phyloP scores from a whole-genome alignment of 2,113 vertebrate species.

The Murina feae region DNA sequence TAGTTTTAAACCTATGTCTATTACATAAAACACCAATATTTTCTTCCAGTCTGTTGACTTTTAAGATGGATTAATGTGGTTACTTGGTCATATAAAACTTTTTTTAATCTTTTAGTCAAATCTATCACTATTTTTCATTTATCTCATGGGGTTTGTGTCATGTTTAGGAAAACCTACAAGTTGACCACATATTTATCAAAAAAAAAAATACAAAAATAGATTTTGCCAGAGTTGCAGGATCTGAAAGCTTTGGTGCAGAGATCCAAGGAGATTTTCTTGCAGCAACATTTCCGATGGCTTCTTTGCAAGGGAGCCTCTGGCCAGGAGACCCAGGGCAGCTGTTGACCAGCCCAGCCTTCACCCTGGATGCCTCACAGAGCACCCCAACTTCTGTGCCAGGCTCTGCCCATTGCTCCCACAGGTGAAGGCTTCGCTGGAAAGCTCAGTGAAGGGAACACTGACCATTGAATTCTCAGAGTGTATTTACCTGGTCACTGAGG shows the following conservation, averaged over 20 bases:
- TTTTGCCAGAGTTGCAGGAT: neutral
- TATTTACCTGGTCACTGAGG: neutral
- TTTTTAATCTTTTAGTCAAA: neutral
- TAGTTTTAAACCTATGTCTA: neutral
- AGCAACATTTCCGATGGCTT: neutral
- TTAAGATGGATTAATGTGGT: neutral
- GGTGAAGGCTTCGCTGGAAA: neutral
- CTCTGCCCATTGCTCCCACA: neutral
- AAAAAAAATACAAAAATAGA: neutral
- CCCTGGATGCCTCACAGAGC: neutral
- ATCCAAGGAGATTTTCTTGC: neutral
- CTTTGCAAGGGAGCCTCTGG: neutral
- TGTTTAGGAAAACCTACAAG: neutral
- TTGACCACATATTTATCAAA: neutral
- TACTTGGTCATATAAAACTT: neutral
- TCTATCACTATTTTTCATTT: neutral
- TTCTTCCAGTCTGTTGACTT: neutral
- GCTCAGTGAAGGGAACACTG: neutral
- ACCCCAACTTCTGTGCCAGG: neutral
- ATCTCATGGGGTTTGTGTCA: neutral
- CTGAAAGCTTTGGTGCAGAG: neutral
- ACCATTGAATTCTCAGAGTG: neutral
- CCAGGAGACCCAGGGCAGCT: neutral
- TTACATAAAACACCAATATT: neutral
- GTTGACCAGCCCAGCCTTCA: neutral